Percentiles rank a stretch among this genome's conserved stretches.
Conservation (phyloP, 2,113 vertebrate genomes). For the Ceratotherium simum region DNA sequence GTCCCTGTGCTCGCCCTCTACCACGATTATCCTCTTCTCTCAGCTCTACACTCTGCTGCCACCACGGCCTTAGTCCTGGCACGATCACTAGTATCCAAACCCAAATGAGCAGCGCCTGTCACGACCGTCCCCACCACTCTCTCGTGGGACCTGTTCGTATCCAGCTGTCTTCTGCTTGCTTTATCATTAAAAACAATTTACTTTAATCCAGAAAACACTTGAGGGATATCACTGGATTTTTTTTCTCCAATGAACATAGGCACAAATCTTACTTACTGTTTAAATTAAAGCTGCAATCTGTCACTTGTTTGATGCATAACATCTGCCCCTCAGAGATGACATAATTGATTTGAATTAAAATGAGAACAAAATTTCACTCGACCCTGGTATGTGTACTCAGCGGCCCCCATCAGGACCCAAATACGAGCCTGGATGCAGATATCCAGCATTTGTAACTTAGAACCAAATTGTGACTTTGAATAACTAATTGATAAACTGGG, state of each 20-base stretch:
- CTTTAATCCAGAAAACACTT: constrained; percentile 54
- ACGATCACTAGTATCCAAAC: background rate
- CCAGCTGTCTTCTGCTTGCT: background rate
- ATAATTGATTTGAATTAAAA: constrained; percentile 71
- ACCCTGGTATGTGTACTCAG: background rate
- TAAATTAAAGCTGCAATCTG: constrained; percentile 74
- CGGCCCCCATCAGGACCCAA: constrained; percentile 1
- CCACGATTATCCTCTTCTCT: background rate
- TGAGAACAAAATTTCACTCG: constrained; percentile 54
- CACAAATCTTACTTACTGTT: constrained; percentile 70
- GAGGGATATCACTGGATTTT: constrained; percentile 36
- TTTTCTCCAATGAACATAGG: constrained; percentile 54
- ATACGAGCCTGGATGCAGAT: background rate
- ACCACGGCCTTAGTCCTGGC: background rate
- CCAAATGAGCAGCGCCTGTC: background rate
- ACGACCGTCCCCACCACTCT: background rate
- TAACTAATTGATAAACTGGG: constrained; percentile 32
- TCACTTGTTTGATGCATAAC: constrained; percentile 73
- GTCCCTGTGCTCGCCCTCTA: background rate
- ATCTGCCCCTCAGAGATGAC: constrained; percentile 68
- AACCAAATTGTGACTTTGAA: constrained; percentile 56
- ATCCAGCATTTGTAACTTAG: constrained; percentile 11
- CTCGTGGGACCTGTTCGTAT: background rate
- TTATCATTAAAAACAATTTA: constrained; percentile 8
- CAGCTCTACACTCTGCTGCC: background rate